Evolutionary conservation across 1,140 invertebrate species (phyloP).

Genomic region (Temnothorax curvispinosus): DNA sequence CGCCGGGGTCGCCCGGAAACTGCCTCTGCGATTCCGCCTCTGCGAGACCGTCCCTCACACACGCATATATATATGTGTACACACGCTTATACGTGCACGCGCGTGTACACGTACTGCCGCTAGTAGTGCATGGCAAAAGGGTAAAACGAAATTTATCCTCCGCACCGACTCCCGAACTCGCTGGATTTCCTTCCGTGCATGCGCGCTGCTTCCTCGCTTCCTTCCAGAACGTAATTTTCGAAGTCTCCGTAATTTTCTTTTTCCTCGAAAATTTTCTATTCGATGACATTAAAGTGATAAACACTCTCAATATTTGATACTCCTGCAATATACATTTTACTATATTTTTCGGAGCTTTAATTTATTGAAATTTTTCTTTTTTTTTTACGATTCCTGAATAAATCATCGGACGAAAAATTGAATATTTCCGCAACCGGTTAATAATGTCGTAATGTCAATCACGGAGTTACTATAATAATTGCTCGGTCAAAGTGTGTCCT

Average conservation of each 20-base stretch:
- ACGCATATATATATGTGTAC: not conserved
- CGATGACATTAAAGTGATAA: not conserved
- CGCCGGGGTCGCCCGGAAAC: conserved; percentile 72
- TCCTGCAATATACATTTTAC: not conserved
- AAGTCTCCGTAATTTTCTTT: not conserved
- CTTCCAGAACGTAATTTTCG: conserved; percentile 12
- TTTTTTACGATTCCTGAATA: not conserved
- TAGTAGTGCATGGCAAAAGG: conserved; percentile 46
- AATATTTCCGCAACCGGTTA: not conserved
- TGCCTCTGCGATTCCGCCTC: conserved; percentile 68
- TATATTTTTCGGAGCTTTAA: not conserved
- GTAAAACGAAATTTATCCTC: conserved; percentile 57
- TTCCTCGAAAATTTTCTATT: not conserved
- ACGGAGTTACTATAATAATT: not conserved
- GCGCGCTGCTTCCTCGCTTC: conserved; percentile 17
- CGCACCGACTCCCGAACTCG: conserved; percentile 21
- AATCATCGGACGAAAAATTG: not conserved
- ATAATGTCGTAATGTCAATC: not conserved
- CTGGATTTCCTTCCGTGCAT: conserved; percentile 56
- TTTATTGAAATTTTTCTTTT: not conserved
- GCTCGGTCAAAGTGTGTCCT: not conserved
- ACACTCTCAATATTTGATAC: not conserved
- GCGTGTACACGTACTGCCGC: conserved; percentile 35
- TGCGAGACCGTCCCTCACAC: conserved; percentile 50
- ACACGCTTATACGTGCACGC: conserved; percentile 26